Evolutionary conservation across 2,888 invertebrate genomes (phyloP).

Genomic region (Erebia ligea): DNA sequence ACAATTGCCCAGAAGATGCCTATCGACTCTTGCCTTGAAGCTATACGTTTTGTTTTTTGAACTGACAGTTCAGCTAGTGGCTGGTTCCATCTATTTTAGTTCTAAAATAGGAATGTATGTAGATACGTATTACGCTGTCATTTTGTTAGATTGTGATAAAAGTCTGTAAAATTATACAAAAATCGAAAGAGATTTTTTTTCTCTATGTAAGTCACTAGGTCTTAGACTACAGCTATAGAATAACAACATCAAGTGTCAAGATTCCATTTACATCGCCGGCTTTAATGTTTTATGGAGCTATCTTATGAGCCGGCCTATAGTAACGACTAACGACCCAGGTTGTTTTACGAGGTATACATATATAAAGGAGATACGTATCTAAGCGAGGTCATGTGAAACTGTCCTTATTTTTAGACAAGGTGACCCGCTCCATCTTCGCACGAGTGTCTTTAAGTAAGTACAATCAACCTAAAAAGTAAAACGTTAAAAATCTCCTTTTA

Average conservation of each 20-base stretch:
- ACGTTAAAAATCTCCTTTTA: too few species aligned
- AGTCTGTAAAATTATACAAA: too few species aligned
- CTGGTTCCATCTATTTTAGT: too few species aligned
- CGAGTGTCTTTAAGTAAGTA: too few species aligned
- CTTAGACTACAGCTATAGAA: slow-evolving; percentile 18
- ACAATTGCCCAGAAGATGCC: too few species aligned
- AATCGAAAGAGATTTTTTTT: background rate
- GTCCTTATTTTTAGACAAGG: background rate
- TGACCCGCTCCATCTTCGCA: background rate
- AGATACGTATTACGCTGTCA: too few species aligned
- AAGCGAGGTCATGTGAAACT: slow-evolving; percentile 8
- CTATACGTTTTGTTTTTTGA: too few species aligned
- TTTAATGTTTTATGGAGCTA: slow-evolving; percentile 34
- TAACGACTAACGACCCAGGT: slow-evolving; percentile 26
- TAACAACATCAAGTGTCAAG: slow-evolving; percentile 31
- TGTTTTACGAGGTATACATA: slow-evolving; percentile 28
- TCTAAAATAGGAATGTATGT: too few species aligned
- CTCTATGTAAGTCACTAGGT: background rate
- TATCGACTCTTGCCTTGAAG: too few species aligned
- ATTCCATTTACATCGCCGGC: slow-evolving; percentile 35
- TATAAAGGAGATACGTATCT: slow-evolving; percentile 1
- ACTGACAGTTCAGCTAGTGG: too few species aligned
- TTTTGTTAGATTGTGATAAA: too few species aligned
- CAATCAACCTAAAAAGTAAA: too few species aligned
- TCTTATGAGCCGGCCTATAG: slow-evolving; percentile 25